Evolutionary conservation across 2,888 invertebrate genomes (phyloP).

Genomic region (Arenicola marina): DNA sequence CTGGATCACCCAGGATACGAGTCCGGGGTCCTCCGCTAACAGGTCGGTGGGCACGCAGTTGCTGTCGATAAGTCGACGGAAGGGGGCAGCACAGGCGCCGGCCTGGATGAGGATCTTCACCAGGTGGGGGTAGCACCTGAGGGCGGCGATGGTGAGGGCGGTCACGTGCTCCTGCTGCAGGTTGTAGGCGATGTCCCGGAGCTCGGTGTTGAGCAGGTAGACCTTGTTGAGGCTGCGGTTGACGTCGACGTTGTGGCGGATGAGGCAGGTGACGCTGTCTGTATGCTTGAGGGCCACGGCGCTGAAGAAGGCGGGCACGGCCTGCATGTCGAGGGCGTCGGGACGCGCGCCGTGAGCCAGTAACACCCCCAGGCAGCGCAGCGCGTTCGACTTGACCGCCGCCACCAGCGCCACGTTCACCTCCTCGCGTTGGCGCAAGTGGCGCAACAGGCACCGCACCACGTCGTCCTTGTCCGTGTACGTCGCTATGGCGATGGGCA

Average conservation of each 20-base stretch:
- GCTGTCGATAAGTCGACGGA: background rate
- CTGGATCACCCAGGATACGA: background rate
- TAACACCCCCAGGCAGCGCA: background rate
- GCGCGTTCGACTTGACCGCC: conserved; percentile 7
- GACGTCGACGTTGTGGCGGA: conserved; percentile 8
- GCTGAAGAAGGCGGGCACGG: conserved; percentile 13
- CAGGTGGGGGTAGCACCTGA: conserved; percentile 1
- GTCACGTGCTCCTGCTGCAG: conserved; percentile 5
- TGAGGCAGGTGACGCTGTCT: conserved; percentile 3
- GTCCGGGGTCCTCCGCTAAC: background rate
- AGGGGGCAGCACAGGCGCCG: background rate
- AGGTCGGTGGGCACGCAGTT: background rate
- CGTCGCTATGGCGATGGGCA: conserved; percentile 15
- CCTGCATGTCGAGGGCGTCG: conserved; percentile 5
- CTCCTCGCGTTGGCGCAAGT: background rate
- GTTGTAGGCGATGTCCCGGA: background rate
- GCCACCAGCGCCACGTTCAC: conserved; percentile 7
- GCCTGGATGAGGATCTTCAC: conserved; percentile 2
- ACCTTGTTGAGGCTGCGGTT: conserved; percentile 1
- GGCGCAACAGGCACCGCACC: conserved; percentile 1
- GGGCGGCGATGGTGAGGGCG: conserved; percentile 1
- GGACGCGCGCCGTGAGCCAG: conserved; percentile 5
- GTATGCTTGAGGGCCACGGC: conserved; percentile 7
- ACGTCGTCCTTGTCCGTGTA: conserved; percentile 15
- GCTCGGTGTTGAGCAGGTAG: background rate